Evolutionary conservation across 2,797 vertebrate genomes (phyloP).

Genomic region (Xenops minutus): DNA sequence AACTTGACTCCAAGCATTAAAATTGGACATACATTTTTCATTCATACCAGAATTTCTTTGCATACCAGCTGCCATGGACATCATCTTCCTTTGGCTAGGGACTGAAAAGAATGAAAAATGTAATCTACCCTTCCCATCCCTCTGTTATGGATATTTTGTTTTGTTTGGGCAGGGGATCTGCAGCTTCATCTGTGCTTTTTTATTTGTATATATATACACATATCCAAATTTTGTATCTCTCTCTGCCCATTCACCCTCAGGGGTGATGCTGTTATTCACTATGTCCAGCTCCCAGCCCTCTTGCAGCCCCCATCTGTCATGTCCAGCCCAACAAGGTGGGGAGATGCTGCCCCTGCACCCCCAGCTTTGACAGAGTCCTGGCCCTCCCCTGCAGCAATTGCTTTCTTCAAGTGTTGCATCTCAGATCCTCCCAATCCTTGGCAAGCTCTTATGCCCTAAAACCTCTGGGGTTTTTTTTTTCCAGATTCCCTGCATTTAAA

Average conservation of each 20-base stretch:
- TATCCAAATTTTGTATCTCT: not conserved
- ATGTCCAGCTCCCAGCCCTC: not conserved
- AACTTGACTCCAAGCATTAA: not conserved
- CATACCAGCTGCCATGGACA: not conserved
- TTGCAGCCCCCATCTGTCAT: not conserved
- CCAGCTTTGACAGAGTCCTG: not conserved
- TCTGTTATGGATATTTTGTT: not conserved
- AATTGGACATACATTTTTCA: not conserved
- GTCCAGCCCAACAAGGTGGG: not conserved
- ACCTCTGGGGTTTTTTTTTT: not conserved
- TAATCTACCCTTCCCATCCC: not conserved
- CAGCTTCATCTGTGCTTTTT: not conserved
- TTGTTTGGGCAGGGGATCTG: not conserved
- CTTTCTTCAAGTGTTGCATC: not conserved
- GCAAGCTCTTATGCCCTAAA: not conserved
- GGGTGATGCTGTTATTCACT: not conserved
- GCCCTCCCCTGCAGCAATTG: not conserved
- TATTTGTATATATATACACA: not conserved
- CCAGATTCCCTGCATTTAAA: not conserved
- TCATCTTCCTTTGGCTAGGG: not conserved
- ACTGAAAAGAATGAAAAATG: not conserved
- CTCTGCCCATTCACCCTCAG: not conserved
- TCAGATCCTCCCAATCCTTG: not conserved
- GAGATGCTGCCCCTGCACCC: not conserved
- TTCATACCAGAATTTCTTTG: slow-evolving; percentile 15